phyloP scores from a whole-genome alignment of 2,888 invertebrate genomes.

The Achlya flavicornis region DNA sequence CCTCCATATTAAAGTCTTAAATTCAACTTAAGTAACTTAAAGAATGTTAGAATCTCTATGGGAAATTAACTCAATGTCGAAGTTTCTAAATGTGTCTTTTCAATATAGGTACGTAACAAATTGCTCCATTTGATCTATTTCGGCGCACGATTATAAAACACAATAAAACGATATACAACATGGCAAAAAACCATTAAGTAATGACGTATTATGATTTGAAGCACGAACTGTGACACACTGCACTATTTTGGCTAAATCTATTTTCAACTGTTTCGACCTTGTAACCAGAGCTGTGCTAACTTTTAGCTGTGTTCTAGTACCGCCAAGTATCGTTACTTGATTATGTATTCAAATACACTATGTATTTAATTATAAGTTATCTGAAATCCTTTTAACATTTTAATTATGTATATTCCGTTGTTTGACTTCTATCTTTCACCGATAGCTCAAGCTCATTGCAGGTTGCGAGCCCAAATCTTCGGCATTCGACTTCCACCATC shows the following conservation, averaged over 20 bases:
- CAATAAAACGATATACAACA: neutral
- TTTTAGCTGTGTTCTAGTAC: neutral
- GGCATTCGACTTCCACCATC: no score
- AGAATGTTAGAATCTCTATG: neutral
- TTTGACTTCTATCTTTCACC: no score
- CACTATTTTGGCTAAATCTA: conserved; percentile 10
- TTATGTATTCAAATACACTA: neutral
- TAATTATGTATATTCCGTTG: no score
- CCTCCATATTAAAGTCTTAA: no score
- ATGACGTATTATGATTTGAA: conserved; percentile 7
- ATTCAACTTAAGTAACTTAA: no score
- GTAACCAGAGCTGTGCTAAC: neutral
- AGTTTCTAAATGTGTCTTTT: neutral
- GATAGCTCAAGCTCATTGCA: no score
- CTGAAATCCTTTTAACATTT: neutral
- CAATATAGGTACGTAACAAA: neutral
- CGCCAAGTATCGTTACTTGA: neutral
- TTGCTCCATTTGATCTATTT: neutral
- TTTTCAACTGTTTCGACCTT: conserved; percentile 2
- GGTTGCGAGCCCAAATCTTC: no score
- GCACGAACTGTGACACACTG: conserved; percentile 13
- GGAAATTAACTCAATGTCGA: neutral
- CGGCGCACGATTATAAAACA: neutral
- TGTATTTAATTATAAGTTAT: neutral
- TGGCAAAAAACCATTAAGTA: neutral